Evolutionary conservation across 2,113 vertebrate genomes (phyloP).

Genomic region (Rutilus rutilus): DNA sequence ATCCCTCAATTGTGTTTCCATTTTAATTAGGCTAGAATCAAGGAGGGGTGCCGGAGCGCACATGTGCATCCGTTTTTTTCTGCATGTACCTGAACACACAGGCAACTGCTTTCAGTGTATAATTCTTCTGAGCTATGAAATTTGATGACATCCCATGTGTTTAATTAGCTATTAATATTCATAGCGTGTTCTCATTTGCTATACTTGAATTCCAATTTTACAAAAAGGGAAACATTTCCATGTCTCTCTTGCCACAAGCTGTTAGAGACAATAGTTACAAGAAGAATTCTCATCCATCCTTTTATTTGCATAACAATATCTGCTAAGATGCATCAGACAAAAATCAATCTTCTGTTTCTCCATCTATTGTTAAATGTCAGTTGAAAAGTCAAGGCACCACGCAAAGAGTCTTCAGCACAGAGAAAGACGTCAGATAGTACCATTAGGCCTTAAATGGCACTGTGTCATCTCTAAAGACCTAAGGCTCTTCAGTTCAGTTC

Average conservation of each 20-base stretch:
- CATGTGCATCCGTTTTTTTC: neutral
- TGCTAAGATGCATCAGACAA: neutral
- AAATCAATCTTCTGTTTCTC: neutral
- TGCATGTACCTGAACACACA: neutral
- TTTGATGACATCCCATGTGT: neutral
- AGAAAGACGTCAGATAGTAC: neutral
- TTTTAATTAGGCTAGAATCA: constrained; percentile 36
- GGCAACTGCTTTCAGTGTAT: neutral
- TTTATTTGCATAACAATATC: constrained; percentile 39
- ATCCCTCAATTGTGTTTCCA: constrained; percentile 23
- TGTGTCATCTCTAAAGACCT: constrained; percentile 1
- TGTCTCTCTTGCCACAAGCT: neutral
- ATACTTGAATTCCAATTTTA: constrained; percentile 1
- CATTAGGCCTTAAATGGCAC: constrained; percentile 7
- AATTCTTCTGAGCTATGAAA: neutral
- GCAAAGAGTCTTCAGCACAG: neutral
- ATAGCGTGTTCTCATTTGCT: constrained; percentile 18
- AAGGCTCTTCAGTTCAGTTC: neutral
- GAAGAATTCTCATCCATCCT: constrained; percentile 5
- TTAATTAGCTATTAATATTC: constrained; percentile 36
- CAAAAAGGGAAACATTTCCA: neutral
- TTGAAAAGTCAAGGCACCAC: constrained; percentile 23
- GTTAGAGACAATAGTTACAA: constrained; percentile 8
- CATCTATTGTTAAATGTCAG: constrained; percentile 44
- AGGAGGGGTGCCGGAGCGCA: neutral